Base-by-base conservation (phyloP, 1,140 invertebrate species). In the Radopholus similis region DNA sequence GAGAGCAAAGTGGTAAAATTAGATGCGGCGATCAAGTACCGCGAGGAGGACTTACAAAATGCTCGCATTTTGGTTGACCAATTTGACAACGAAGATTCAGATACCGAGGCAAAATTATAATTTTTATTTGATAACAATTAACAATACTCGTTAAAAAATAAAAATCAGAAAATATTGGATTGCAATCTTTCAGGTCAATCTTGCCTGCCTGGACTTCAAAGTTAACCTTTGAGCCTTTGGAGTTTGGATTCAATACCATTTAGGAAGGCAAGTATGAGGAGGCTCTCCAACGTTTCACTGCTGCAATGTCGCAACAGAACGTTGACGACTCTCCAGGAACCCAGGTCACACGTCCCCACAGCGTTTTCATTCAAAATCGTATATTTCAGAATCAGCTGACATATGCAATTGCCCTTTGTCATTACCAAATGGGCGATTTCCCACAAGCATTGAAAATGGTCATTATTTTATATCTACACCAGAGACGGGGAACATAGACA, bases 11-110 rank as follows among this genome's bases (percentile, higher is more conserved):
- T 89, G 18, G 88, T 89, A n/a, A 97, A 97, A 85, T 82, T 98
- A 30, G 92, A 96, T 86, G 92, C 94, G 40, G 94, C 93, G 21
- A 97, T 98, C 55, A 94, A 95, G 83, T 97, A 97, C 83, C 91
- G 92, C 0, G 91, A 96, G 85, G 95, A 97, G 82, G 95, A 97
- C 83, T 87, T 92, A 54, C 86, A 90, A 4, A 90, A 89, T 51
- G 92, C 94, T 0, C 92, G 93, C 86, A 89, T 89, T 83, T 85
- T 96, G n/a, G 89, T 98, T 0, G 92, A 97, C 80, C 90, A 91
- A 74, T 92, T 91, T 79, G 87, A 90, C 1, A 74, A 85, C 40
- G 91, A 94, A 83, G 94, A 96, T 83, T 87, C 91, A 0, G 93
- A 97, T 75, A 93, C 91, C 54, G 90, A 95, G 80, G 90, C 97